Evolutionary conservation across 2,797 vertebrate genomes (phyloP).

Genomic region (Valencia hispanica): DNA sequence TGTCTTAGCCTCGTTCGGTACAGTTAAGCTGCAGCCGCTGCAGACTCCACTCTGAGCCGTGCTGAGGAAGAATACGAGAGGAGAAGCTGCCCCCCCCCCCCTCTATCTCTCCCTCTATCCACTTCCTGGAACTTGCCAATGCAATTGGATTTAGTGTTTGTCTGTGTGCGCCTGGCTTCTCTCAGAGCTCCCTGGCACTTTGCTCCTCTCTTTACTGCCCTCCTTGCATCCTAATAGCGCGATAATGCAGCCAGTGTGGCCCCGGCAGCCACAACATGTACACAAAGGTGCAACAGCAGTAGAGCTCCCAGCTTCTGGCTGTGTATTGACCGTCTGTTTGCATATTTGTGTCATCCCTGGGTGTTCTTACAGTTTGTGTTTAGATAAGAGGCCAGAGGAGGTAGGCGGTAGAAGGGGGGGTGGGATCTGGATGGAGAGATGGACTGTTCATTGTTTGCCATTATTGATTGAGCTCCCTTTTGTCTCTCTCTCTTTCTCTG

Average conservation of each 20-base stretch:
- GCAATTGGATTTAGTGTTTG: slow-evolving; percentile 76
- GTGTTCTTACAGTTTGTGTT: slow-evolving; percentile 67
- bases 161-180: slow-evolving; percentile 76
- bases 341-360: slow-evolving; percentile 36
- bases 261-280: slow-evolving; percentile 55
- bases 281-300: slow-evolving; percentile 65
- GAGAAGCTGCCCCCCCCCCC: slow-evolving; percentile 17
- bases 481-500: slow-evolving; percentile 14
- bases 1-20: slow-evolving; percentile 48
- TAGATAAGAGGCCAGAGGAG: slow-evolving; percentile 48
- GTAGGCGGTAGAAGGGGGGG: slow-evolving; percentile 14
- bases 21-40: slow-evolving; percentile 59
- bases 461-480: slow-evolving; percentile 56
- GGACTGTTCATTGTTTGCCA: slow-evolving; percentile 67
- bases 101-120: slow-evolving; percentile 56
- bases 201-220: slow-evolving; percentile 51
- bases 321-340: slow-evolving; percentile 40
- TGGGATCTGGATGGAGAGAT: slow-evolving; percentile 38
- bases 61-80: slow-evolving; percentile 20
- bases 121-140: slow-evolving; percentile 74
- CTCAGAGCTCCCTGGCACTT: slow-evolving; percentile 54
- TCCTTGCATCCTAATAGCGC: slow-evolving; percentile 69
- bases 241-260: slow-evolving; percentile 65
- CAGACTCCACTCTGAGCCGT: slow-evolving; percentile 30
- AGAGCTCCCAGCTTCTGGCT: slow-evolving; percentile 30